Percentiles rank a stretch among this genome's conserved stretches.
phyloP scores from a whole-genome alignment of 2,797 vertebrate genomes.

The Anguilla obscura region DNA sequence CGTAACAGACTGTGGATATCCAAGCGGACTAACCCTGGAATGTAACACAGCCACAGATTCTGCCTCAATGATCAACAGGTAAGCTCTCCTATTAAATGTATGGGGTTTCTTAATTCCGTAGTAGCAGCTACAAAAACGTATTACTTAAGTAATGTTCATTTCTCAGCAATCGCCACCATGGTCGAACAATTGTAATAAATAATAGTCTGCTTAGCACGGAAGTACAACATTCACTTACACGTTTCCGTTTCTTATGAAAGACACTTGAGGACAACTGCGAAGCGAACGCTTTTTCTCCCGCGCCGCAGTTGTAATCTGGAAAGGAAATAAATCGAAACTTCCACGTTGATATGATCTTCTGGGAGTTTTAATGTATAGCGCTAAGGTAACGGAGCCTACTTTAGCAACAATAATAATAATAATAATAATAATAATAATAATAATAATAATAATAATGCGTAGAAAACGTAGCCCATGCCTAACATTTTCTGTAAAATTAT shows the following conservation, averaged over 20 bases:
- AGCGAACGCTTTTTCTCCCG: not conserved
- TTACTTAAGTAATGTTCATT: not conserved
- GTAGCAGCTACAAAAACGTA: not conserved
- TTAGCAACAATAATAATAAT: not conserved
- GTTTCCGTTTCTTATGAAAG: not conserved
- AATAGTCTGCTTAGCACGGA: not conserved
- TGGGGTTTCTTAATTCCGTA: not conserved
- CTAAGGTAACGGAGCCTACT: not conserved
- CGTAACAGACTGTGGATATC: conserved; percentile 1
- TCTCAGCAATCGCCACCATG: not conserved
- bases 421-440: not conserved
- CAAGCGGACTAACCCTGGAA: not conserved
- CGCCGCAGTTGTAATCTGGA: not conserved
- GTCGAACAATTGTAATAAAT: not conserved
- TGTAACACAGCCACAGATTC: not conserved
- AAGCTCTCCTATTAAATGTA: not conserved
- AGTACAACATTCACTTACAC: not conserved
- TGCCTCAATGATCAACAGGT: conserved; percentile 16
- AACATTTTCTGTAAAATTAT: not conserved
- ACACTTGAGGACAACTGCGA: not conserved
- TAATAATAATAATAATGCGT: not conserved
- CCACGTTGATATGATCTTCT: not conserved
- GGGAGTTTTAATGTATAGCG: not conserved
- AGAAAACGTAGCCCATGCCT: not conserved
- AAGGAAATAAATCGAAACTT: not conserved